Conservation (phyloP, 2,888 invertebrate species). For the Notodonta dromedarius region DNA sequence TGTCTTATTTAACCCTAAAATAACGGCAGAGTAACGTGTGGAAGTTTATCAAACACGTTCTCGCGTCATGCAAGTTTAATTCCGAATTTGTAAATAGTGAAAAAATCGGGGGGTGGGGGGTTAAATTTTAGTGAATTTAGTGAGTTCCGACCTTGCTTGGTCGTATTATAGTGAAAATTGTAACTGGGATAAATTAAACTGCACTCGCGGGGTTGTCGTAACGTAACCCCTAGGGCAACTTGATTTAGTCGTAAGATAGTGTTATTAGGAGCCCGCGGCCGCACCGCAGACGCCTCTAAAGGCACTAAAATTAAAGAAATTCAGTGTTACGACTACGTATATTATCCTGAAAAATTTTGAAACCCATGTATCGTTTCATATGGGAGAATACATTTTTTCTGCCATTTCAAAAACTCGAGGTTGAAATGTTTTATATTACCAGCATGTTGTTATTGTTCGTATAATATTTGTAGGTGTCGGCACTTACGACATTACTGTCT, state of each 20-base stretch:
- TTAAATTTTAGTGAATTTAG: conserved; percentile 68
- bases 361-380: conserved; percentile 50
- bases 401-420: conserved; percentile 60
- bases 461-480: conserved; percentile 55
- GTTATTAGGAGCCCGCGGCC: conserved; percentile 26
- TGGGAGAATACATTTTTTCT: conserved; percentile 49
- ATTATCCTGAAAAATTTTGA: conserved; percentile 52
- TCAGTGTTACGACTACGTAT: conserved; percentile 46
- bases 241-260: conserved; percentile 68
- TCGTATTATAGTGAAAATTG: conserved; percentile 65
- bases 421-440: conserved; percentile 68
- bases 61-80: conserved; percentile 39
- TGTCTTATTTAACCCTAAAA: conserved; percentile 27
- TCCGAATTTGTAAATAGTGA: conserved; percentile 59
- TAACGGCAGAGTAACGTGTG: conserved; percentile 21
- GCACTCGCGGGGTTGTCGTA: conserved; percentile 53
- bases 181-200: conserved; percentile 53
- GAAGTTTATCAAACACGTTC: conserved; percentile 22
- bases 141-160: conserved; percentile 45
- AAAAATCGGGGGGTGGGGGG: conserved; percentile 31
- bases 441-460: conserved; percentile 70
- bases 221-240: conserved; percentile 57
- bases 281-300: conserved; percentile 27
- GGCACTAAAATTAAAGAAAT: conserved; percentile 48
- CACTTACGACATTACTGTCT: conserved; percentile 60